Conservation (phyloP, 2,113 vertebrate genomes). For the Campylorhamphus procurvoides region DNA sequence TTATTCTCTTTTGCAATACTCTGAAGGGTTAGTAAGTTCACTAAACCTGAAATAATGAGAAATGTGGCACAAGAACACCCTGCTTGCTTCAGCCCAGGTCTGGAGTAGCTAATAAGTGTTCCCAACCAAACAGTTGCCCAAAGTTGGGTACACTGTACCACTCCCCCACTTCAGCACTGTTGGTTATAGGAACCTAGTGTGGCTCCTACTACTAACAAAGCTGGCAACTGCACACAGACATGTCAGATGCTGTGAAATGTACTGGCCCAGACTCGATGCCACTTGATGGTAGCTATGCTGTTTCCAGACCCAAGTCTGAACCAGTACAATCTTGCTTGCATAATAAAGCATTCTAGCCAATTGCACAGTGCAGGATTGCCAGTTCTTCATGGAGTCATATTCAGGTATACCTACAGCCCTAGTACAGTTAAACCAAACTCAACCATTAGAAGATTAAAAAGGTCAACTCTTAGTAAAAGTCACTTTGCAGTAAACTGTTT, state of each 20-base stretch:
- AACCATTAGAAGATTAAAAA: not conserved
- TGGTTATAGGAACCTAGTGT: not conserved
- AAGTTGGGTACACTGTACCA: not conserved
- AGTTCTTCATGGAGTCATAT: not conserved
- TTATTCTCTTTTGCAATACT: not conserved
- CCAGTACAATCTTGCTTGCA: not conserved
- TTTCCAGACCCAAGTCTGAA: not conserved
- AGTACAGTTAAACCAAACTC: not conserved
- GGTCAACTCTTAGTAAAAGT: not conserved
- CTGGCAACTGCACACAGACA: not conserved
- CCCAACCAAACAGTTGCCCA: not conserved
- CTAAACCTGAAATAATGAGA: not conserved
- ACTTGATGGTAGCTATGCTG: not conserved
- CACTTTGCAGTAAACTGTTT: not conserved
- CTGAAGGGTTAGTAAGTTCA: not conserved
- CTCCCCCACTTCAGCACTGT: not conserved
- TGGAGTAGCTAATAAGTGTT: not conserved
- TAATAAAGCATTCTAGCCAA: not conserved
- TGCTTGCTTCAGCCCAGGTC: not conserved
- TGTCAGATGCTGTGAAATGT: not conserved
- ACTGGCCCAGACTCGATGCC: not conserved
- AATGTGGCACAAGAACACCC: not conserved
- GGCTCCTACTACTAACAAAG: not conserved
- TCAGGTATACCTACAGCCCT: not conserved
- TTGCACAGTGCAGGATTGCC: not conserved